phyloP scores from a whole-genome alignment of 2,113 vertebrate species.

The Etheostoma spectabile region DNA sequence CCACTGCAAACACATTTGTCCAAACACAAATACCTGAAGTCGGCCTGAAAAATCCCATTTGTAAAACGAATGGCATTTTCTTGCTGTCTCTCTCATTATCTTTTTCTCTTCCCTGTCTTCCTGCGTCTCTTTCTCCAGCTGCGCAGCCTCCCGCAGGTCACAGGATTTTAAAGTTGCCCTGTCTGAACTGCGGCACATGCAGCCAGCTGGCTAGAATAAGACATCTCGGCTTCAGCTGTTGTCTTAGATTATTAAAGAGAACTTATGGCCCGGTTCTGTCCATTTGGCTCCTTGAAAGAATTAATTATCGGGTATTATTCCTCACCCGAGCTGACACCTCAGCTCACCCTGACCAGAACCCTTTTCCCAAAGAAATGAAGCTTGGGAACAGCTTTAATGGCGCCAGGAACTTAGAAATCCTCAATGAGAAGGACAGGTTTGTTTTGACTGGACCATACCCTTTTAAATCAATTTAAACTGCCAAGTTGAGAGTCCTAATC shows the following conservation, averaged over 20 bases:
- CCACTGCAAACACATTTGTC: background rate
- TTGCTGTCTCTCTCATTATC: background rate
- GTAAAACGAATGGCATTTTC: slow-evolving; percentile 10
- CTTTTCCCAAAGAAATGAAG: background rate
- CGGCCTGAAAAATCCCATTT: background rate
- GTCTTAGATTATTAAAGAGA: slow-evolving; percentile 63
- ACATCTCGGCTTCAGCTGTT: slow-evolving; percentile 53
- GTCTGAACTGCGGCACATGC: background rate
- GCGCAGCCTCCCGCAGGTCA: slow-evolving; percentile 34
- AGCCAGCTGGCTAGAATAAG: slow-evolving; percentile 64
- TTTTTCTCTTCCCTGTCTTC: background rate
- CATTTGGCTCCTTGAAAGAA: slow-evolving; percentile 45
- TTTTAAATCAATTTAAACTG: background rate
- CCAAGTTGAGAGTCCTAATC: background rate
- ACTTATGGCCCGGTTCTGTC: slow-evolving; percentile 39
- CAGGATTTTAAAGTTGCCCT: slow-evolving; percentile 32
- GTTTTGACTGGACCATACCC: background rate
- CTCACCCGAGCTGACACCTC: slow-evolving; percentile 3
- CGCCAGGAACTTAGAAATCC: background rate
- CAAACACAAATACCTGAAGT: slow-evolving; percentile 6
- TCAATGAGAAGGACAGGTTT: background rate
- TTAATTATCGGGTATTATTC: slow-evolving; percentile 38
- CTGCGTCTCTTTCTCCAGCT: slow-evolving; percentile 6
- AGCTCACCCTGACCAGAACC: background rate
- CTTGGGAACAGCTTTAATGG: background rate